Conservation (phyloP, 2,113 vertebrate genomes). For the Gobius niger region DNA sequence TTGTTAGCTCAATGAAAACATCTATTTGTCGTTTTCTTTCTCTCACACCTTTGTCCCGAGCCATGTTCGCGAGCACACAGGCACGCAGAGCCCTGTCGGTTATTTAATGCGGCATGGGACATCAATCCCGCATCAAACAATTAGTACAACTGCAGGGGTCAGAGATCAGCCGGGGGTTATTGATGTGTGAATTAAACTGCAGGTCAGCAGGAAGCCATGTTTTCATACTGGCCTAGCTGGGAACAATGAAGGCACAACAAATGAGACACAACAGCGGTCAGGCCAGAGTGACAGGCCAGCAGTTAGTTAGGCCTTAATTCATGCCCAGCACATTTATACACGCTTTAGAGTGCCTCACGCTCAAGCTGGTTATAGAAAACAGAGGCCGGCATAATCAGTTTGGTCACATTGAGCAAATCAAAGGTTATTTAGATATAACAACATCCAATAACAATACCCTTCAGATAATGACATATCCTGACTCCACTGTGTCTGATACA, state of each 20-base stretch:
- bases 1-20: background rate
- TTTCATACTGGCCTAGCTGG: slow-evolving; percentile 60
- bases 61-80: background rate
- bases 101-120: slow-evolving; percentile 67
- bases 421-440: too few relatives aligned
- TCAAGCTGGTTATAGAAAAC: slow-evolving; percentile 16
- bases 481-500: too few relatives aligned
- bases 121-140: slow-evolving; percentile 78
- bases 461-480: too few relatives aligned
- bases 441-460: too few relatives aligned
- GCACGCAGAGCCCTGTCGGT: slow-evolving; percentile 21
- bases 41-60: background rate
- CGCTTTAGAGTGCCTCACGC: slow-evolving; percentile 34
- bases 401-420: too few relatives aligned
- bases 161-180: slow-evolving; percentile 75
- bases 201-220: slow-evolving; percentile 79
- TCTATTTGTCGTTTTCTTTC: background rate
- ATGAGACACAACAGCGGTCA: slow-evolving; percentile 59
- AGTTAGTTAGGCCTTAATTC: slow-evolving; percentile 61
- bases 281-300: slow-evolving; percentile 65
- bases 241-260: slow-evolving; percentile 73
- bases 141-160: slow-evolving; percentile 71
- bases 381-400: too few relatives aligned
- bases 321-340: slow-evolving; percentile 38
- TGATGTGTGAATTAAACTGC: slow-evolving; percentile 80